Conservation (phyloP, 2,888 invertebrate genomes). For the Latheticus oryzae region DNA sequence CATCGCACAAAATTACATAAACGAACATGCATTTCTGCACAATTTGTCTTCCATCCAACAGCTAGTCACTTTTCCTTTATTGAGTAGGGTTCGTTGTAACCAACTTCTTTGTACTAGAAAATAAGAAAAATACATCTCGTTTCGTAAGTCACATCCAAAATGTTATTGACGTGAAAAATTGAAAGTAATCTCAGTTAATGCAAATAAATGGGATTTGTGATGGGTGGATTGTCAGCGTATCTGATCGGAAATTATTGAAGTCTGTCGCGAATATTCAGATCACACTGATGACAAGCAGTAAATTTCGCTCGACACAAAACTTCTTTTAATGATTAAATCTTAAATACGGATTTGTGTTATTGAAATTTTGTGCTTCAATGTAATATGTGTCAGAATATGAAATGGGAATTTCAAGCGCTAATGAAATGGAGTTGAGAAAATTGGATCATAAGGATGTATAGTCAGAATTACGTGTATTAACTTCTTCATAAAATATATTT, state of each 20-base stretch:
- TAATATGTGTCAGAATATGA: constrained; percentile 5
- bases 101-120: background rate
- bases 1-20: no score
- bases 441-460: no score
- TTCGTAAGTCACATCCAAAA: background rate
- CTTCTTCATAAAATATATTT: no score
- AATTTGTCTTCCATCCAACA: no score
- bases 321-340: constrained; percentile 11
- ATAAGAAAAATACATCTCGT: background rate
- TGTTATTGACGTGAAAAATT: constrained; percentile 10
- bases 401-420: background rate
- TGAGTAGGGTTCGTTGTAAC: constrained; percentile 1
- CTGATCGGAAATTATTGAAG: constrained; percentile 25
- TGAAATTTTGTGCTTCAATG: background rate
- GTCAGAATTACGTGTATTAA: no score
- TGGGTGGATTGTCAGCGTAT: constrained; percentile 20
- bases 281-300: constrained; percentile 13
- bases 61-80: no score
- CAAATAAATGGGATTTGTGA: constrained; percentile 28
- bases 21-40: no score
- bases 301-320: constrained; percentile 11
- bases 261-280: constrained; percentile 25
- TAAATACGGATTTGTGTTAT: constrained; percentile 5
- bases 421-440: no score
- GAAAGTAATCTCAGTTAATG: constrained; percentile 14